Evolutionary conservation across 2,113 vertebrate genomes (phyloP), one percentile per base, ranked within the genome.

Genomic region (Protobothrops mucrosquamatus): DNA sequence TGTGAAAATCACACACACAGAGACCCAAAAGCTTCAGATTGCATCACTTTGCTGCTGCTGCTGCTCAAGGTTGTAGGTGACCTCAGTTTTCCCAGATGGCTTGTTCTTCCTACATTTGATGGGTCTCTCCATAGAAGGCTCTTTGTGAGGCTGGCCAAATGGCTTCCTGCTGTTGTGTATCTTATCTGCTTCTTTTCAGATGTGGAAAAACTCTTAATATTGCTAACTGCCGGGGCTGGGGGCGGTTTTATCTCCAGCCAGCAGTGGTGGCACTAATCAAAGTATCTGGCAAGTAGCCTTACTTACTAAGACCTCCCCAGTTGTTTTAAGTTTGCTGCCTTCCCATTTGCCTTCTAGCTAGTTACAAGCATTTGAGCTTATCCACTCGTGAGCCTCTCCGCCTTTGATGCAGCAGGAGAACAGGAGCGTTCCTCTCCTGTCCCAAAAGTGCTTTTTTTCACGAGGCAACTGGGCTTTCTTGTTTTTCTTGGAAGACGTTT

Each of bases 61-160:
- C 90, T 92, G 92, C 54, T 94, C 95, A 94, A 92, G 95, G 96
- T 96, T 97, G 93, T 93, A 43, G 14, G 6, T 96, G 96, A 96
- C 97, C 96, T 96, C 96, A 95, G 81, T 95, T 97, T 97, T 97
- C 96, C 97, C 97, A 95, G 94, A 52, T 96, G 97, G 94, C 94
- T 94, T 96, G 94, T 92, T 95, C 94, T 90, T 93, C 97, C 96
- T 96, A 95, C 69, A 94, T 96, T 95, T 97, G 93, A 94, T 96
- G 94, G 96, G 91, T 92, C 91, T 96, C 85, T 95, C 91, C 96
- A 97, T 96, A 97, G 96, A 96, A 96, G 94, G 90, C 94, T 94
- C 95, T 97, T 96, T 97, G 95, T 96, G 57, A 92, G 93, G 20
- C 95, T 89, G 89, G 12, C 81, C 46, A 87, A 89, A 94, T 93